Evolutionary conservation across 1,140 invertebrate species (phyloP).

Genomic region (Drosophila athabasca): DNA sequence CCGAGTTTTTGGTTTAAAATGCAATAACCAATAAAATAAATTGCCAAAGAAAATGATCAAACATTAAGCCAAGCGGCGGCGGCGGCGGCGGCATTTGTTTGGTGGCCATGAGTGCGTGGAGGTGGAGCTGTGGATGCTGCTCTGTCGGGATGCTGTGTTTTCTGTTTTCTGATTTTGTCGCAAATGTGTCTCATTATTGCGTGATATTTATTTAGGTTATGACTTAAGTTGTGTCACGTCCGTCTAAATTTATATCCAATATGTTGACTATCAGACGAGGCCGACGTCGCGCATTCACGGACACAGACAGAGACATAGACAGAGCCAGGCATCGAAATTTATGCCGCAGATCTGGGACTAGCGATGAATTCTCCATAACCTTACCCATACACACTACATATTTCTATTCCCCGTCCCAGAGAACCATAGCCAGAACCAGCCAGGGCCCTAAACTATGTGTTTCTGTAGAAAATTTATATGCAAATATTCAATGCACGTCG

Average conservation of each 20-base stretch:
- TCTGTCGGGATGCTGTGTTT: conserved; percentile 24
- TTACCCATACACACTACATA: conserved; percentile 38
- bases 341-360: conserved; percentile 68
- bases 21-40: conserved; percentile 82
- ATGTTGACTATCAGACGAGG: conserved; percentile 69
- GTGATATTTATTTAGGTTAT: conserved; percentile 83
- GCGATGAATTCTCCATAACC: conserved; percentile 30
- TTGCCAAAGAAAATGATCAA: conserved; percentile 79
- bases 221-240: conserved; percentile 81
- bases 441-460: conserved; percentile 51
- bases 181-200: conserved; percentile 80
- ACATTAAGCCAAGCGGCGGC: conserved; percentile 60
- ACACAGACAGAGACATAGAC: conserved; percentile 16
- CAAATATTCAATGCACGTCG: conserved; percentile 78
- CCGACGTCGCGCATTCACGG: conserved; percentile 59
- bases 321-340: conserved; percentile 31
- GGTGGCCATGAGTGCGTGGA: background rate
- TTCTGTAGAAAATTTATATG: conserved; percentile 70
- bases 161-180: conserved; percentile 68
- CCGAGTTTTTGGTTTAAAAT: conserved; percentile 72
- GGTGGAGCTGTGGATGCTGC: conserved; percentile 9
- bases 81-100: conserved; percentile 27
- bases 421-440: background rate
- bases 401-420: conserved; percentile 26
- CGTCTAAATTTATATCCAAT: conserved; percentile 79